Evolutionary conservation across 2,888 invertebrate species (phyloP), one percentile per base, ranked within the genome.

Genomic region (Craniophora ligustri): DNA sequence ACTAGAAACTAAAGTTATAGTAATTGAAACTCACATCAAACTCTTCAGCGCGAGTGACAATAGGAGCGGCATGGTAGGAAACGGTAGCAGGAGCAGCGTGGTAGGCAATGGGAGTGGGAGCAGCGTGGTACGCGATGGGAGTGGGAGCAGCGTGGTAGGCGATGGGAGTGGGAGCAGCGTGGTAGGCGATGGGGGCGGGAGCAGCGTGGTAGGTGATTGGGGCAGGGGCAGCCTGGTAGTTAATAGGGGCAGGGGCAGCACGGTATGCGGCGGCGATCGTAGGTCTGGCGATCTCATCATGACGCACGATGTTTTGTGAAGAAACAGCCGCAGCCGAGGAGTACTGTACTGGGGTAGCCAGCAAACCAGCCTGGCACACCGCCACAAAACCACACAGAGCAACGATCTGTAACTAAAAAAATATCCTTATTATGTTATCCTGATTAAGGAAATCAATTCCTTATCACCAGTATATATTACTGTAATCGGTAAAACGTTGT

Each of bases 301-400:
- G 83, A 49, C 86, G 82, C 18, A 85, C 69, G 31, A 66, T 66
- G 57, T 57, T 66, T 31, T 66, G 66, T 8, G 87, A 86, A 21
- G 88, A 88, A 30, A 87, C 82, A 3, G 84, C 85, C 1, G 78
- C 72, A 8, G 85, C 85, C 4, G 81, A 67, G 10, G 82, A 84
- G 73, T 86, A 83, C 67, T 88, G 87, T 14, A 49, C 81, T 47
- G 94, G 51, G 62, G 62, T 90, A 8, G 82, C 64, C 58, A 85
- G 56, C n/a, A 80, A 72, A 67, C 78, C 84, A 36, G 64, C 84
- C 65, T 74, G 81, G 56, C 75, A 66, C 26, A 71, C 71, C 11
- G 81, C 80, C 67, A 80, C 75, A 15, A 82, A 54, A 34, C 80
- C 79, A 55, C 77, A 83, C 13, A 84, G 61, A 48, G 64, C 47